Base-by-base conservation (phyloP, 2,113 vertebrate genomes). In the Hippopotamus amphibius region DNA sequence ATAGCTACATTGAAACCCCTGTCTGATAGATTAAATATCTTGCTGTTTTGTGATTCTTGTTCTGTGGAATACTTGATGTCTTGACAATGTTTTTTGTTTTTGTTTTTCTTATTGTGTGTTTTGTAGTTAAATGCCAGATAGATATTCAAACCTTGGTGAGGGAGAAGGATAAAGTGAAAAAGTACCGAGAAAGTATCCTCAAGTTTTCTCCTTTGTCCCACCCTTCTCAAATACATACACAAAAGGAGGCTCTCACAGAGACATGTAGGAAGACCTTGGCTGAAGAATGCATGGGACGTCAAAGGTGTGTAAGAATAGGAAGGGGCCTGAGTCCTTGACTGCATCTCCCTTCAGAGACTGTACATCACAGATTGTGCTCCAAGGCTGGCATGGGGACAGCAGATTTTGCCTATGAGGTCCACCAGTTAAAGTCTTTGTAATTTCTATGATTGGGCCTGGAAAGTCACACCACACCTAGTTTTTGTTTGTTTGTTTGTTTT, bases 381-480 rank as follows among this genome's bases (percentile, higher is more conserved):
- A 80, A 3, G 26, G 41, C 11, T 83, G 11, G 2, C 4, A 6
- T 48, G 30, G 24, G 33, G 26, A 88, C 30, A 30, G 13, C 16
- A 8, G 37, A 33, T 46, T n/a, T 68, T 15, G 30, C 2, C 41
- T 14, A 11, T 1, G 37, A 46, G 37, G 2, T 3, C 7, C 0
- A 8, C 46, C 83, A 68, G 83, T 15, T 53, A 22, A 68, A n/a
- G 46, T n/a, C 9, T 37, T n/a, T 55, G 69, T 33, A n/a, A 33
- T 55, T 65, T 37, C 81, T 61, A 19, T 63, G 66, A 1, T 4
- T 50, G 14, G 19, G 19, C 9, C 37, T n/a, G 0, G 33, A 66
- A 86, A 41, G 65, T 66, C 91, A 66, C 82, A 93, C 37, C 91
- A 66, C 82, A 93, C 37, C 30, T 50, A 24, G 2, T 37, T 37